phyloP scores from a whole-genome alignment of 1,140 invertebrate species.

The Drosophila saltans region DNA sequence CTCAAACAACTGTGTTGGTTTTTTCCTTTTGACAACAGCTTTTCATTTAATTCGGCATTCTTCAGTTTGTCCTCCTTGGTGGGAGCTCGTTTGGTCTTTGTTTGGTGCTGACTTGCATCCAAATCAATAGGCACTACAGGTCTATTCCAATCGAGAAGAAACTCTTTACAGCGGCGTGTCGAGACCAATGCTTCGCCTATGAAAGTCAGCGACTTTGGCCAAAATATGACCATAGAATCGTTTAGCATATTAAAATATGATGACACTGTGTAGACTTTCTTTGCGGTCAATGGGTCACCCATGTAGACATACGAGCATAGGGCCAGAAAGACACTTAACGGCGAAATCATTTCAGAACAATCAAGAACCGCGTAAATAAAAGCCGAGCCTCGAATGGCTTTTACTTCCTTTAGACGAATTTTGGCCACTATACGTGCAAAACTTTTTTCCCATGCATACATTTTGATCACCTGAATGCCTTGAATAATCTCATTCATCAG shows the following conservation, averaged over 20 bases:
- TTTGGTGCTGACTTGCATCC: slow-evolving; percentile 31
- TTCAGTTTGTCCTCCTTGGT: slow-evolving; percentile 48
- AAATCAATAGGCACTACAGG: slow-evolving; percentile 61
- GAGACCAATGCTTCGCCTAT: slow-evolving; percentile 87
- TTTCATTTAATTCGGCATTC: slow-evolving; percentile 57
- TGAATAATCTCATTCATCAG: slow-evolving; percentile 93
- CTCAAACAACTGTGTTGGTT: slow-evolving; percentile 40
- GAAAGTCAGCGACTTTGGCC: slow-evolving; percentile 87
- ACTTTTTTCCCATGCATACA: slow-evolving; percentile 95
- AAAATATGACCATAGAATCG: slow-evolving; percentile 89
- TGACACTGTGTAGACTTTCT: slow-evolving; percentile 90
- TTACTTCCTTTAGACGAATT: slow-evolving; percentile 86
- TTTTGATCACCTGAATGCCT: slow-evolving; percentile 93
- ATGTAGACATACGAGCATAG: slow-evolving; percentile 90
- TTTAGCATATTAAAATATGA: slow-evolving; percentile 89
- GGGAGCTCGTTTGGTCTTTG: slow-evolving; percentile 49
- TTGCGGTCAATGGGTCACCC: slow-evolving; percentile 87
- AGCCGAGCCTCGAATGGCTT: slow-evolving; percentile 84
- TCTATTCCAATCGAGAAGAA: slow-evolving; percentile 78
- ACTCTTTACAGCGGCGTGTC: slow-evolving; percentile 87
- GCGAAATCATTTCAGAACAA: slow-evolving; percentile 87
- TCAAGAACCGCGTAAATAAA: slow-evolving; percentile 74
- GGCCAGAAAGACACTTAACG: slow-evolving; percentile 90
- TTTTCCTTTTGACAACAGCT: slow-evolving; percentile 45
- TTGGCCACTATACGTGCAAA: slow-evolving; percentile 88